Evolutionary conservation across 2,113 vertebrate genomes (phyloP).

Genomic region (Oncorhynchus mykiss): DNA sequence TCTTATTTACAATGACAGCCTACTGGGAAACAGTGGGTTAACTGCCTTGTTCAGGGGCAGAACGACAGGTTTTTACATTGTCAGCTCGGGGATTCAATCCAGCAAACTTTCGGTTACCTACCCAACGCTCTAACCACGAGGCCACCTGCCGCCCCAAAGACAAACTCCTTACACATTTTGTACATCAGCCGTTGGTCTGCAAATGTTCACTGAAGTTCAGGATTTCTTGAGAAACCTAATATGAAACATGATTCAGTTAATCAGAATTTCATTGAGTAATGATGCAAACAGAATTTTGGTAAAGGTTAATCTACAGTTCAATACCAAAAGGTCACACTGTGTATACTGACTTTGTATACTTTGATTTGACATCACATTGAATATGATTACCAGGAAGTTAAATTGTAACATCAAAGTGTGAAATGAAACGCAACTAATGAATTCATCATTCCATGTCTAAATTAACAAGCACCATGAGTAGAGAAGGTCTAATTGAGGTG

Average conservation of each 20-base stretch:
- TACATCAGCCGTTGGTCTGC: neutral
- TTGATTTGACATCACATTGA: conserved; percentile 38
- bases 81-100: no score
- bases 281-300: conserved; percentile 49
- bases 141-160: no score
- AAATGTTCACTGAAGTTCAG: conserved; percentile 12
- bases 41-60: no score
- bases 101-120: no score
- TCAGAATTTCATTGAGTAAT: conserved; percentile 63
- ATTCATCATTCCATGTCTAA: conserved; percentile 38
- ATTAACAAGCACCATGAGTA: conserved; percentile 45
- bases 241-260: conserved; percentile 52
- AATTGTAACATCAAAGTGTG: conserved; percentile 35
- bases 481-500: conserved; percentile 59
- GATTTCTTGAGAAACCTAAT: conserved; percentile 41
- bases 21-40: no score
- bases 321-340: conserved; percentile 56
- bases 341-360: conserved; percentile 28
- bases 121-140: no score
- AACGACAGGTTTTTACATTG: no score
- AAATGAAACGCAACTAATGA: conserved; percentile 57
- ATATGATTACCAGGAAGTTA: neutral
- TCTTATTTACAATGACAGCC: no score
- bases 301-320: conserved; percentile 65
- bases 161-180: neutral